A percentile compares a stretch with the other conserved stretches of the same genome.
These are phyloP conservation scores for Sphenodon punctatus DNA, from an alignment of 2,797 vertebrate species.

Conservation along the genomic window DNA sequence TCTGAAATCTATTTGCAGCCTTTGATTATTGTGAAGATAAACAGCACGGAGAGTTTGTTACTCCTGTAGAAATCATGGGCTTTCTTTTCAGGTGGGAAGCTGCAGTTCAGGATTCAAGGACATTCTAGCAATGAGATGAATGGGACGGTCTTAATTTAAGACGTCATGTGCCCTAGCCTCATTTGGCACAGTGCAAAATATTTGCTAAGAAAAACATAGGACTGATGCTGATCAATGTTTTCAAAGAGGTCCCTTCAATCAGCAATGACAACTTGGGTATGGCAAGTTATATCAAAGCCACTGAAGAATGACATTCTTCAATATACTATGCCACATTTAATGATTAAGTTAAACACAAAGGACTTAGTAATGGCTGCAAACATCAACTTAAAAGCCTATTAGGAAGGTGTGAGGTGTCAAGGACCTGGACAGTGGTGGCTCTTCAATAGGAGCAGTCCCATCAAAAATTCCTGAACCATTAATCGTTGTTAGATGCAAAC, in stretches of 20 bases:
- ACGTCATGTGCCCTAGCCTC: accelerated
- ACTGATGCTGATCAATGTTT: not conserved
- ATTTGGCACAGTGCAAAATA: not conserved
- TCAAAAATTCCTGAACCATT: too few species aligned
- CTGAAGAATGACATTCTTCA: too few species aligned
- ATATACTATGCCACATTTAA: too few species aligned
- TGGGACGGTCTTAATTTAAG: slow-evolving; percentile 1
- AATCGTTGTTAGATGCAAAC: too few species aligned
- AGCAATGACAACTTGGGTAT: not conserved
- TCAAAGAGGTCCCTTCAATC: not conserved
- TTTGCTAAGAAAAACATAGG: not conserved
- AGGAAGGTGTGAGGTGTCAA: not conserved
- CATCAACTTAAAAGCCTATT: too few species aligned
- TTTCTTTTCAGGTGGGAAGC: not conserved
- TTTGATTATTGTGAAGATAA: slow-evolving; percentile 35
- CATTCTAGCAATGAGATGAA: not conserved
- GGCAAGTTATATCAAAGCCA: not conserved
- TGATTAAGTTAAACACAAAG: too few species aligned
- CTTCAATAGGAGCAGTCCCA: too few species aligned
- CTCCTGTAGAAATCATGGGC: not conserved
- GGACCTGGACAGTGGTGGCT: too few species aligned
- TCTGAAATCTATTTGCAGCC: not conserved
- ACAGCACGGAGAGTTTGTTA: not conserved
- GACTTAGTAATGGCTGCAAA: too few species aligned
- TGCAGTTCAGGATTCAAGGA: not conserved